A percentile compares a stretch with the other conserved stretches of the same genome.
These are phyloP conservation scores for Cyanistes caeruleus DNA, from an alignment of 2,113 vertebrate species.

Conservation along the genomic window DNA sequence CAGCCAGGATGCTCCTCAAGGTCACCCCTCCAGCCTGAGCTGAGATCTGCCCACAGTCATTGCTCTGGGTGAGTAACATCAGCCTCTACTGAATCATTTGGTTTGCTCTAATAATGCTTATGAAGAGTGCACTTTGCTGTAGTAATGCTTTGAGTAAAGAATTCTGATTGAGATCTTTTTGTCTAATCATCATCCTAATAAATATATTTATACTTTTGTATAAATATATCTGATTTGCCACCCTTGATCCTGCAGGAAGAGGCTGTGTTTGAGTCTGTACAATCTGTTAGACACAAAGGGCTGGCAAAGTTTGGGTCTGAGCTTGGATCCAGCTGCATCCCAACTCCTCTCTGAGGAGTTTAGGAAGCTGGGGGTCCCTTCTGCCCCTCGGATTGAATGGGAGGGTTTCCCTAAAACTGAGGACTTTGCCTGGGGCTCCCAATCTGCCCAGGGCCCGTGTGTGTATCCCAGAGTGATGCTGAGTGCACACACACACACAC, in stretches of 20 bases:
- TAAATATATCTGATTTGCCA: neutral
- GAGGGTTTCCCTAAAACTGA: neutral
- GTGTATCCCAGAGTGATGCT: neutral
- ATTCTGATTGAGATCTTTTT: neutral
- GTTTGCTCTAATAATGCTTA: neutral
- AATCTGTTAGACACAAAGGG: neutral
- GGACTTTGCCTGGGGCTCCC: neutral
- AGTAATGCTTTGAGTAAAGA: neutral
- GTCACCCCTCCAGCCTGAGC: neutral
- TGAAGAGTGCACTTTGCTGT: neutral
- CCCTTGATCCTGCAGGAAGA: neutral
- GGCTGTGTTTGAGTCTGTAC: neutral
- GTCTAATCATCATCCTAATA: neutral
- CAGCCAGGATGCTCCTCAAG: neutral
- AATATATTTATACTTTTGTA: neutral
- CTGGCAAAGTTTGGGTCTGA: neutral
- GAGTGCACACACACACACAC: neutral
- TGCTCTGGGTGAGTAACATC: neutral
- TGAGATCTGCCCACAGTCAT: neutral
- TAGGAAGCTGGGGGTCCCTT: neutral
- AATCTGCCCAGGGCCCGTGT: neutral
- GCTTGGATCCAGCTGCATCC: neutral
- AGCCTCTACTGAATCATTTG: neutral
- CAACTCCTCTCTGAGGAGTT: neutral
- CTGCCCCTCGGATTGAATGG: neutral